Evolutionary conservation across 2,888 invertebrate species (phyloP).

Genomic region (Chesias legatella): DNA sequence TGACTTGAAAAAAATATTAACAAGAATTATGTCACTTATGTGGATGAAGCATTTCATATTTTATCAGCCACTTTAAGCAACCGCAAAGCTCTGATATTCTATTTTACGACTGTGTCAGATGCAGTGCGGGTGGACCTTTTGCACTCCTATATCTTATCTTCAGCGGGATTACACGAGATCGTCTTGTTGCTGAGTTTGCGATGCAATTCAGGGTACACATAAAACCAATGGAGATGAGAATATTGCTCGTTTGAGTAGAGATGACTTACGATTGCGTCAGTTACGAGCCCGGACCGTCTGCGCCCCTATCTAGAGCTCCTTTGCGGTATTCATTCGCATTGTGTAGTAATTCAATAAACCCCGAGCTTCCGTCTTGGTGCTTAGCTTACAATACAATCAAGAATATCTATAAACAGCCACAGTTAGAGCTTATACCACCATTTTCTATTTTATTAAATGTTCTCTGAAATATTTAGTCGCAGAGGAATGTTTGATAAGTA

Average conservation of each 20-base stretch:
- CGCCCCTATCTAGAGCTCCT: conserved; percentile 43
- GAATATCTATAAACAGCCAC: conserved; percentile 43
- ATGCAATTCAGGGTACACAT: too few relatives aligned
- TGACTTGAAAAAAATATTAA: too few relatives aligned
- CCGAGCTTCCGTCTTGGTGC: conserved; percentile 28
- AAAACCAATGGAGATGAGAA: too few relatives aligned
- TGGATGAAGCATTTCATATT: conserved; percentile 14
- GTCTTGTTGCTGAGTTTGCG: too few relatives aligned
- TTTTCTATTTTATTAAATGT: conserved; percentile 5
- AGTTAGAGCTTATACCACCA: background rate
- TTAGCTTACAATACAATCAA: conserved; percentile 43
- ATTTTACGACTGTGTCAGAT: conserved; percentile 42
- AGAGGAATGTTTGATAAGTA: too few relatives aligned
- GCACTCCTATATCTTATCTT: too few relatives aligned
- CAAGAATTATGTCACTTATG: too few relatives aligned
- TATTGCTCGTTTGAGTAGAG: too few relatives aligned
- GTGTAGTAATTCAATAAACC: conserved; percentile 44
- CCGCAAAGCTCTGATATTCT: conserved; percentile 42
- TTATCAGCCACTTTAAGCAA: conserved; percentile 15
- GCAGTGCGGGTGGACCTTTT: too few relatives aligned
- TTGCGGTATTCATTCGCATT: conserved; percentile 52
- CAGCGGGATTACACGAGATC: too few relatives aligned
- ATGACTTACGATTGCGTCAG: conserved; percentile 39
- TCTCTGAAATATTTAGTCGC: too few relatives aligned
- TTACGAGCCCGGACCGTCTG: conserved; percentile 47